Evolutionary conservation across 2,888 invertebrate genomes (phyloP), one percentile per base, ranked within the genome.

Genomic region (Mythimna impura): DNA sequence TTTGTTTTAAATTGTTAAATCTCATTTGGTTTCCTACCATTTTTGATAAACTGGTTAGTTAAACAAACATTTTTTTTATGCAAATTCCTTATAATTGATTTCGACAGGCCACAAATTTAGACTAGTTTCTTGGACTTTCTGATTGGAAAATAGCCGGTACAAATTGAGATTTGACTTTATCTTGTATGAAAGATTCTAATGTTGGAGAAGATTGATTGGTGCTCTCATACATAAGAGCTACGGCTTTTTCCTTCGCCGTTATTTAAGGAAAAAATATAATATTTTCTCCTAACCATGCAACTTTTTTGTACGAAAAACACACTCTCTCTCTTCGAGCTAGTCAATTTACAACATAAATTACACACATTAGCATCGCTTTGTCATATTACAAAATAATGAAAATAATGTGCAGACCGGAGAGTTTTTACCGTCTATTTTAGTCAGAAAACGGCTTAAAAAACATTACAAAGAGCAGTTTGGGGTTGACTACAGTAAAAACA

Each of bases 311-410:
- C 40, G 50, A 58, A 76, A 63, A 55, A 58, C 8, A 61, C 9
- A 60, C n/a, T n/a, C 57, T 6, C 36, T 25, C 43, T 65, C 30
- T 70, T 68, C 47, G 30, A 36, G 69, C 73, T 71, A 74, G 75
- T 74, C 78, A 86, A 84, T 87, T 87, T 87, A 68, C 72, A 80
- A 75, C 73, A 72, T 75, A 76, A 86, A 83, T 83, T 81, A 81
- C 64, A 63, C 66, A 70, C 65, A 77, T 84, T 84, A 76, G 75
- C 80, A 85, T 85, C 47, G 68, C 82, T 77, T 82, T 83, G 69
- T 71, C 72, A 76, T 82, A 73, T 71, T 3, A 47, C 63, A 43
- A 74, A 75, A 68, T 73, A 76, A 78, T 75, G 67, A 65, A 74
- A 72, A 66, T 78, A 80, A 79, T 72, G 62, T 71, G 61, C 57